phyloP scores from a whole-genome alignment of 2,888 invertebrate genomes.

The Gastrophysa polygoni region DNA sequence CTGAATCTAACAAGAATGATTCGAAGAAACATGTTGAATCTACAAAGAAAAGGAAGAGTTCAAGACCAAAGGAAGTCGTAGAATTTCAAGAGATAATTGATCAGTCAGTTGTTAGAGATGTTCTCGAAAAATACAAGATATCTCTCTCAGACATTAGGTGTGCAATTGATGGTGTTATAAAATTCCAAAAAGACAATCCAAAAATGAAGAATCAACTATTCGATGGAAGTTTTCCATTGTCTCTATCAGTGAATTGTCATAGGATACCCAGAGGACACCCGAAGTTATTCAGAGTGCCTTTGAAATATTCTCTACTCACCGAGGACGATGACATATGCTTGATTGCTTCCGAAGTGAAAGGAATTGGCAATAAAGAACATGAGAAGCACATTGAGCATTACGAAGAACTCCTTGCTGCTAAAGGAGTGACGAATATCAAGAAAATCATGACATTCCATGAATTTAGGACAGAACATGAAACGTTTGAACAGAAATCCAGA shows the following conservation, averaged over 20 bases:
- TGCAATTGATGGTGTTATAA: slow-evolving; percentile 41
- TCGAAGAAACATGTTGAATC: too few relatives aligned
- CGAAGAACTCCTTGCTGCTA: slow-evolving; percentile 68
- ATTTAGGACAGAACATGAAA: slow-evolving; percentile 78
- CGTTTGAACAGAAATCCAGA: slow-evolving; percentile 76
- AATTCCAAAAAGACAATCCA: slow-evolving; percentile 49
- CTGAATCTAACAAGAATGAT: too few relatives aligned
- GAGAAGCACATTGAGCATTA: slow-evolving; percentile 78
- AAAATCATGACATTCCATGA: slow-evolving; percentile 80
- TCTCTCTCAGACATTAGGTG: neutral
- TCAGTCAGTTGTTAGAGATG: neutral
- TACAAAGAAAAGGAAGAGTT: neutral
- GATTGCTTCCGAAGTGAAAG: slow-evolving; percentile 78
- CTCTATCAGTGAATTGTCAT: slow-evolving; percentile 66
- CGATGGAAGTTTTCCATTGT: slow-evolving; percentile 64
- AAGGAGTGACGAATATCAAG: slow-evolving; percentile 68
- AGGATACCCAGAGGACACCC: slow-evolving; percentile 68
- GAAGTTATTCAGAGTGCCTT: slow-evolving; percentile 65
- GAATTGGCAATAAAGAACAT: slow-evolving; percentile 72
- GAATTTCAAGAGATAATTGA: neutral
- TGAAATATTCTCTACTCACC: slow-evolving; percentile 69
- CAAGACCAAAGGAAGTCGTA: neutral
- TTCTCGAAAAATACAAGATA: neutral
- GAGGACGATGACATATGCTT: slow-evolving; percentile 75
- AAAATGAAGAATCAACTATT: slow-evolving; percentile 59